These are phyloP conservation scores for Pocota personata DNA, from an alignment of 2,888 invertebrate species.

Conservation along the genomic window DNA sequence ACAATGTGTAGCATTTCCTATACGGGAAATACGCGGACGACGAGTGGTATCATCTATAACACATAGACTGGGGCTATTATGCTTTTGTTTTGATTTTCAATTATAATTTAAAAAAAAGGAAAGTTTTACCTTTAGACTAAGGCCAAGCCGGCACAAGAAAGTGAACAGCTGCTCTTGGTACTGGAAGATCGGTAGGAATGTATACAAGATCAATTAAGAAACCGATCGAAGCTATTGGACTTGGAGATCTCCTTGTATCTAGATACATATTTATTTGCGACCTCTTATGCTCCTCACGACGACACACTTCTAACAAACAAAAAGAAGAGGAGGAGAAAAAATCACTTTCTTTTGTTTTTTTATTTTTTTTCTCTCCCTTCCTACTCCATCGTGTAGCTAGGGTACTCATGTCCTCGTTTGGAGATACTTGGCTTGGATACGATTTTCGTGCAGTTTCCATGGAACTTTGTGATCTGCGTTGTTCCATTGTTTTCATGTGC, in stretches of 20 bases:
- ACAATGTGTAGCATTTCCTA: slow-evolving; percentile 45
- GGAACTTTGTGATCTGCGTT: slow-evolving; percentile 23
- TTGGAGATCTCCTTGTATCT: slow-evolving; percentile 47
- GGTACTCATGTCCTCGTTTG: slow-evolving; percentile 47
- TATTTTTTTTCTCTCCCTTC: neutral
- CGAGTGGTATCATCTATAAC: slow-evolving; percentile 36
- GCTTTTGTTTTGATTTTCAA: slow-evolving; percentile 37
- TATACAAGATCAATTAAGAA: slow-evolving; percentile 51
- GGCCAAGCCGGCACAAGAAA: slow-evolving; percentile 4
- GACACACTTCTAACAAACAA: slow-evolving; percentile 49
- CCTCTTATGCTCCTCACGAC: slow-evolving; percentile 61
- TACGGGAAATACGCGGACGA: neutral
- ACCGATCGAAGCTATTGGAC: slow-evolving; percentile 27
- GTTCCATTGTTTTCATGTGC: slow-evolving; percentile 36
- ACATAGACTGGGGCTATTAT: neutral
- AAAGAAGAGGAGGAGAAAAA: slow-evolving; percentile 40
- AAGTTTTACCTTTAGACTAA: slow-evolving; percentile 32
- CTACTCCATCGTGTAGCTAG: neutral
- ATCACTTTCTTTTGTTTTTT: slow-evolving; percentile 69
- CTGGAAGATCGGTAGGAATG: slow-evolving; percentile 11
- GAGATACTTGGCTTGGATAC: slow-evolving; percentile 33
- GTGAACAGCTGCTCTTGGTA: slow-evolving; percentile 2
- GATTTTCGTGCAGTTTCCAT: slow-evolving; percentile 64
- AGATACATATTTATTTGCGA: slow-evolving; percentile 45
- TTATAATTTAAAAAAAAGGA: slow-evolving; percentile 51